A percentile compares a stretch with the other conserved stretches of the same genome.
Conservation (phyloP, 2,888 invertebrate genomes). For the Synergus itoensis region DNA sequence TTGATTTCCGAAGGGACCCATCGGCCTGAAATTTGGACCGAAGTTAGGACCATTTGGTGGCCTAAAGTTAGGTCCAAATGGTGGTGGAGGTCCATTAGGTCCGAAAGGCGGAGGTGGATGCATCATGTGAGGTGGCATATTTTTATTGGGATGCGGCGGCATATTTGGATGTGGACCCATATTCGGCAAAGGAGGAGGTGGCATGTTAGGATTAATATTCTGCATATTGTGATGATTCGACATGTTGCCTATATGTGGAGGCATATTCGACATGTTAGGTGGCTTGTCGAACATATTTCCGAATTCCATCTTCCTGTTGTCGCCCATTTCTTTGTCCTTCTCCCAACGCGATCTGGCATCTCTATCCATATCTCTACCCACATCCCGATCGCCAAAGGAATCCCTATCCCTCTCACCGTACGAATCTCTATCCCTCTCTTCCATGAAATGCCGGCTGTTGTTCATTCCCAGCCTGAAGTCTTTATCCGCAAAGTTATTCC, state of each 20-base stretch:
- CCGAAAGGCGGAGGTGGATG: slow-evolving; percentile 72
- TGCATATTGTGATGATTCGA: slow-evolving; percentile 63
- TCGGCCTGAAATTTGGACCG: slow-evolving; percentile 70
- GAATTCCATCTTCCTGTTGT: slow-evolving; percentile 58
- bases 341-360: slow-evolving; percentile 68
- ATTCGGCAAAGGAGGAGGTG: slow-evolving; percentile 64
- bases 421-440: slow-evolving; percentile 54
- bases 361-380: slow-evolving; percentile 52
- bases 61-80: slow-evolving; percentile 66
- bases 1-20: slow-evolving; percentile 69
- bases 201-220: slow-evolving; percentile 71
- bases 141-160: slow-evolving; percentile 64
- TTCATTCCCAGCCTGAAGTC: slow-evolving; percentile 64
- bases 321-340: slow-evolving; percentile 63
- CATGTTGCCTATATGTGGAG: slow-evolving; percentile 52
- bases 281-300: slow-evolving; percentile 67
- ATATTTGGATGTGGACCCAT: slow-evolving; percentile 64
- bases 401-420: slow-evolving; percentile 46
- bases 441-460: slow-evolving; percentile 50
- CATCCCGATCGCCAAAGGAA: slow-evolving; percentile 51
- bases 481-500: slow-evolving; percentile 67
- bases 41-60: slow-evolving; percentile 72
- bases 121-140: slow-evolving; percentile 68
- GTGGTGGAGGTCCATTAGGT: slow-evolving; percentile 69
- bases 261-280: slow-evolving; percentile 62